Conservation (phyloP, 2,888 invertebrate species). For the Volucella bombylans region DNA sequence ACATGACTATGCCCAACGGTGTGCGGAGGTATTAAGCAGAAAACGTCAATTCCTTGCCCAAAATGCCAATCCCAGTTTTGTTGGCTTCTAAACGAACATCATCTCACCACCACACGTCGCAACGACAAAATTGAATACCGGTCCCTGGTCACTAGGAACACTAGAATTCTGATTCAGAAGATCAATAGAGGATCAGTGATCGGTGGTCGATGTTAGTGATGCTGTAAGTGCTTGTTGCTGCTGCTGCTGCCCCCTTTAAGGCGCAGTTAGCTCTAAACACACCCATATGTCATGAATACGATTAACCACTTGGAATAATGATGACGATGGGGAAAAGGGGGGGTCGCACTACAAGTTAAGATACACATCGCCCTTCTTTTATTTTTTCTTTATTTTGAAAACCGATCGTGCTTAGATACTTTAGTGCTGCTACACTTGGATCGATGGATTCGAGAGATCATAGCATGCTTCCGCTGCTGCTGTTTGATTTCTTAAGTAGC, state of each 20-base stretch:
- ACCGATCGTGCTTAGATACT: constrained; percentile 22
- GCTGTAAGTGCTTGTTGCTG: constrained; percentile 16
- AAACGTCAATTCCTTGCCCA: constrained; percentile 70
- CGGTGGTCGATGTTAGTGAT: constrained; percentile 29
- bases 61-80: constrained; percentile 73
- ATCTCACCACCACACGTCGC: constrained; percentile 17
- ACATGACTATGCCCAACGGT: constrained; percentile 37
- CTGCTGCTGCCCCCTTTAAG: constrained; percentile 62
- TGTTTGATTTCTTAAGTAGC: constrained; percentile 43
- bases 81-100: constrained; percentile 59
- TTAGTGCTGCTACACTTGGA: constrained; percentile 5
- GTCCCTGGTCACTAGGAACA: constrained; percentile 16
- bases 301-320: constrained; percentile 46
- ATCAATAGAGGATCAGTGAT: constrained; percentile 49
- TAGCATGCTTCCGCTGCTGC: constrained; percentile 67
- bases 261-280: constrained; percentile 71
- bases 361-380: constrained; percentile 30
- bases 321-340: constrained; percentile 25
- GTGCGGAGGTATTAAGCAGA: constrained; percentile 52
- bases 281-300: constrained; percentile 74
- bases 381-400: not conserved
- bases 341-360: constrained; percentile 31
- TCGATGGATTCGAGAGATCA: constrained; percentile 51
- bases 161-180: constrained; percentile 53
- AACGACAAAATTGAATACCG: constrained; percentile 32